These are phyloP conservation scores for Anodontia alba DNA, from an alignment of 2,888 invertebrate species.

Conservation along the genomic window DNA sequence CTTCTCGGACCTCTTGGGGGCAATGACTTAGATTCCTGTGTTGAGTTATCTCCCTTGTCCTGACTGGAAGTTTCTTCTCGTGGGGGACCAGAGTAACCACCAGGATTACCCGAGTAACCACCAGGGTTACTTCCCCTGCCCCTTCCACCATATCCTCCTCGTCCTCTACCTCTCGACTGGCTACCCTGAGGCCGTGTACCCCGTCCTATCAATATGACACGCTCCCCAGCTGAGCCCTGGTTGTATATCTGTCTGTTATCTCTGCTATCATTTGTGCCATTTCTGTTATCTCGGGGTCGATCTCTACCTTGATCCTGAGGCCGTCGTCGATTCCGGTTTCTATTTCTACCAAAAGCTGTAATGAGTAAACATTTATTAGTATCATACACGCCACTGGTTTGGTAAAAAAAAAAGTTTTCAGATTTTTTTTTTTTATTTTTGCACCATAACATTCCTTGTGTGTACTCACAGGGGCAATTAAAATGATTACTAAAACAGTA, in stretches of 20 bases:
- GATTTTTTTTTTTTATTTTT: too few species aligned
- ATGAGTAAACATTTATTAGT: too few species aligned
- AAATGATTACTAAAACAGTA: too few species aligned
- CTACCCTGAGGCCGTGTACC: conserved; percentile 50
- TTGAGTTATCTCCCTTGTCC: conserved; percentile 1
- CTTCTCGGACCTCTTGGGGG: neutral
- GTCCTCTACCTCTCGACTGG: conserved; percentile 31
- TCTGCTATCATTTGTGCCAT: conserved; percentile 1
- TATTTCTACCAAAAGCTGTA: conserved; percentile 14
- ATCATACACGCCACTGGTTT: too few species aligned
- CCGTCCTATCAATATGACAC: conserved; percentile 57
- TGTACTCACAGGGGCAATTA: too few species aligned
- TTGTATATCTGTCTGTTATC: conserved; percentile 33
- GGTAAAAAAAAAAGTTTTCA: too few species aligned
- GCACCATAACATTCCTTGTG: too few species aligned
- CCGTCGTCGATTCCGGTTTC: conserved; percentile 28
- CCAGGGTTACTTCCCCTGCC: conserved; percentile 23
- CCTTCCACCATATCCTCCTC: conserved; percentile 47
- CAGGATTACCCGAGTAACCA: neutral
- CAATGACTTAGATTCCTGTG: conserved; percentile 6
- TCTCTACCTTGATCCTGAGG: conserved; percentile 31
- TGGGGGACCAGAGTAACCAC: neutral
- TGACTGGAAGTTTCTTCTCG: neutral
- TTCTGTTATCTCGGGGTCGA: conserved; percentile 19
- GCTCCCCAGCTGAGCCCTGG: conserved; percentile 47